A percentile compares a stretch with the other conserved stretches of the same genome.
These are phyloP conservation scores for Solenopsis invicta DNA, from an alignment of 1,140 invertebrate species.

Conservation along the genomic window DNA sequence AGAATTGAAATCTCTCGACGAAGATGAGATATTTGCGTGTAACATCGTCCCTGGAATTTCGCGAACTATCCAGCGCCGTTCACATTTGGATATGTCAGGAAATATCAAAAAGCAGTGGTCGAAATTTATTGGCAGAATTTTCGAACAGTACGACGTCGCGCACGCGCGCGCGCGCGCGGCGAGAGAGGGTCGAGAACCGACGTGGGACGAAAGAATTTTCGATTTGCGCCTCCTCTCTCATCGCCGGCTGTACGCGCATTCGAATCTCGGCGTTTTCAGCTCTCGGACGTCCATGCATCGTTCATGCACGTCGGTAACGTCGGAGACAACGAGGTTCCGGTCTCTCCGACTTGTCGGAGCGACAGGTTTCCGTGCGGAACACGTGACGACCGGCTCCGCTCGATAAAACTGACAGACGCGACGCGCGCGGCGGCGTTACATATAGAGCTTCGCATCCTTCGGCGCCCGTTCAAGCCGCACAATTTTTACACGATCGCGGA, in stretches of 20 bases:
- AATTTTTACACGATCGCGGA: conserved; percentile 45
- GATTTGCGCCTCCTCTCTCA: conserved; percentile 26
- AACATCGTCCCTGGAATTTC: conserved; percentile 27
- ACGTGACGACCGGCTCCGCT: conserved; percentile 69
- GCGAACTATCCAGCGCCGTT: neutral
- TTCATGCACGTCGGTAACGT: conserved; percentile 66
- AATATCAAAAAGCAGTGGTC: conserved; percentile 15
- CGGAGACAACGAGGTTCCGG: conserved; percentile 70
- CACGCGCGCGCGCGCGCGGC: neutral
- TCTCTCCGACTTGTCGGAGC: conserved; percentile 69
- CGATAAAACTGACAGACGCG: conserved; percentile 61
- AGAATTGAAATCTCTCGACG: conserved; percentile 9
- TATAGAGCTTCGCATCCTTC: conserved; percentile 12
- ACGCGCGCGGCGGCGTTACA: conserved; percentile 41
- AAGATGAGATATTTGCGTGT: neutral
- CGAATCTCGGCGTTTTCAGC: conserved; percentile 62
- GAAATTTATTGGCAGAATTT: conserved; percentile 57
- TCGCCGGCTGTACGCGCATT: neutral
- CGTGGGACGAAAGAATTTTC: conserved; percentile 64
- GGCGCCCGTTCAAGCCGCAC: conserved; percentile 20
- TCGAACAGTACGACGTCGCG: neutral
- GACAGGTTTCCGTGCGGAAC: conserved; percentile 72
- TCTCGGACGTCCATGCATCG: conserved; percentile 68
- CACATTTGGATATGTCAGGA: conserved; percentile 15
- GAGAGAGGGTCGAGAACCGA: conserved; percentile 22